phyloP scores from a whole-genome alignment of 2,888 invertebrate species.

The Eupithecia centaureata region DNA sequence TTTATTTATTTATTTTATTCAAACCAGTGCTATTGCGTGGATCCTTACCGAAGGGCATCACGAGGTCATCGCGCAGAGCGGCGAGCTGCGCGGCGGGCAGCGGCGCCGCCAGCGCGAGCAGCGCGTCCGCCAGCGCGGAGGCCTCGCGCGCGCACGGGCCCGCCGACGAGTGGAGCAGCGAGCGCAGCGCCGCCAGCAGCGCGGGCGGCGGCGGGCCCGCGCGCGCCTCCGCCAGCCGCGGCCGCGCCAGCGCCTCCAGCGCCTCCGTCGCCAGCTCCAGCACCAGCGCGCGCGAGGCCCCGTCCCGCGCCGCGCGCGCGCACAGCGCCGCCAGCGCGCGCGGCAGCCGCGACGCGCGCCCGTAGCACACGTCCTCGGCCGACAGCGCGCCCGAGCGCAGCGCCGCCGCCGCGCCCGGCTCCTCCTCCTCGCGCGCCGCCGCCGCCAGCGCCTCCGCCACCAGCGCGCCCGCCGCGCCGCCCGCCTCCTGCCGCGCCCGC shows the following conservation, averaged over 20 bases:
- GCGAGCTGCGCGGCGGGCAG: slow-evolving; percentile 81
- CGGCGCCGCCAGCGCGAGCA: slow-evolving; percentile 55
- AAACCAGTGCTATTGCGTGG: too few species aligned
- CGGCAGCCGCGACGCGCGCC: slow-evolving; percentile 61
- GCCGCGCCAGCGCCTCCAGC: slow-evolving; percentile 54
- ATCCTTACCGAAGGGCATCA: slow-evolving; percentile 82
- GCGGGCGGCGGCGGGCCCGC: slow-evolving; percentile 58
- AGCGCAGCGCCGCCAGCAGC: slow-evolving; percentile 58
- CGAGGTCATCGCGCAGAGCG: slow-evolving; percentile 86
- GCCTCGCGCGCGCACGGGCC: slow-evolving; percentile 55
- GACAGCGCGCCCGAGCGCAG: slow-evolving; percentile 64
- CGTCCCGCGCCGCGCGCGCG: slow-evolving; percentile 62
- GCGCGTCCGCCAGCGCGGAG: slow-evolving; percentile 62
- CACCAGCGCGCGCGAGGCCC: slow-evolving; percentile 72
- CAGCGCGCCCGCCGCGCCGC: slow-evolving; percentile 7
- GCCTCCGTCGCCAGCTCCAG: slow-evolving; percentile 64
- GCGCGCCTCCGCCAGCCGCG: slow-evolving; percentile 54
- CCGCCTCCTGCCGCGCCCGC: slow-evolving; percentile 82
- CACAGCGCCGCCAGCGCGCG: slow-evolving; percentile 62
- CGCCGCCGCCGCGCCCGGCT: slow-evolving; percentile 56
- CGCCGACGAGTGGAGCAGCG: slow-evolving; percentile 41
- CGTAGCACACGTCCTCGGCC: slow-evolving; percentile 68
- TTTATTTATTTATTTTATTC: too few species aligned
- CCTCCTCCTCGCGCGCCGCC: slow-evolving; percentile 70
- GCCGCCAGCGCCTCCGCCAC: slow-evolving; percentile 57